A percentile compares a stretch with the other conserved stretches of the same genome.
Conservation (phyloP, 2,888 invertebrate genomes). For the Dryocosmus kuriphilus region DNA sequence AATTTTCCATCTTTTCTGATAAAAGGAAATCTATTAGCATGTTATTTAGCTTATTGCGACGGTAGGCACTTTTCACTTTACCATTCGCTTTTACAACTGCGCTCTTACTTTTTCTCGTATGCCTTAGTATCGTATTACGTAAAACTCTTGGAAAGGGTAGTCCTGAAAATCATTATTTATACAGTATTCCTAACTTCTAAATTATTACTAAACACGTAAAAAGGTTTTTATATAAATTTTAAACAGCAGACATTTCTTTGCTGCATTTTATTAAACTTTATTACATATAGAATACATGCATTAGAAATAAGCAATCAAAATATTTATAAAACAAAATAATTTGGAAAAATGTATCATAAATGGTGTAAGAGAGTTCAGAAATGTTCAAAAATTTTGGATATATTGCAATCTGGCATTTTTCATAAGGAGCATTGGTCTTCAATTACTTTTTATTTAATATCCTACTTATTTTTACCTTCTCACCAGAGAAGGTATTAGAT, state of each 20-base stretch:
- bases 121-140: background rate
- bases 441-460: no score
- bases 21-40: background rate
- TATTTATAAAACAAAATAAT: background rate
- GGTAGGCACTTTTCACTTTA: background rate
- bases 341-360: background rate
- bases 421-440: background rate
- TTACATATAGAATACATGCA: no score
- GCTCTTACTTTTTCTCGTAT: slow-evolving; percentile 7
- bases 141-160: background rate
- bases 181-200: background rate
- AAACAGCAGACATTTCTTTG: background rate
- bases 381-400: no score
- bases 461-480: no score
- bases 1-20: background rate
- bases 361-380: background rate
- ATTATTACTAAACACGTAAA: background rate
- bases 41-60: background rate
- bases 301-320: no score
- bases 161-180: background rate
- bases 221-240: background rate
- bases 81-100: slow-evolving; percentile 1
- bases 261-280: background rate
- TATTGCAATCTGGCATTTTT: background rate
- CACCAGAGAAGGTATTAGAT: no score